These are phyloP conservation scores for Cheirogaleus major DNA, from an alignment of 2,797 vertebrate genomes.

Conservation along the genomic window DNA sequence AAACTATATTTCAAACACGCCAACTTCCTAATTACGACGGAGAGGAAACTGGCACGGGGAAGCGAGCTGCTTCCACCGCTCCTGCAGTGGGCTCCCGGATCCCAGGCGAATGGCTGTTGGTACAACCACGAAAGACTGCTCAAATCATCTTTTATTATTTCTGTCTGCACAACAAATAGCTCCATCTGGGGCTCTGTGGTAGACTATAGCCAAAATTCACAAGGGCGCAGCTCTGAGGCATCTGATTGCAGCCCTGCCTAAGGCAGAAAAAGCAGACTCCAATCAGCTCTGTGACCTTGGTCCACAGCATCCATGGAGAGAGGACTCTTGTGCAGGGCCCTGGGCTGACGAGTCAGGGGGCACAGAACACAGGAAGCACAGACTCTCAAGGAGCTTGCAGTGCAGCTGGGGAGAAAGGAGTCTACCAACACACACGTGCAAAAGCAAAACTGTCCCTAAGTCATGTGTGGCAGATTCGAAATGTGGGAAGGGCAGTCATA, in stretches of 20 bases:
- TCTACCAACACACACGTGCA: accelerated
- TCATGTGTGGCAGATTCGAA: neutral
- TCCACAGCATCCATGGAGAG: accelerated
- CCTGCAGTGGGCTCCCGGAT: neutral
- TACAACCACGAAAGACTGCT: neutral
- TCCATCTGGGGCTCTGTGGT: neutral
- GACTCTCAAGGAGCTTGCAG: neutral
- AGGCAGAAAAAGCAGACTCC: neutral
- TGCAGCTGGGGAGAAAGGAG: neutral
- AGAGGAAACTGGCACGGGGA: neutral
- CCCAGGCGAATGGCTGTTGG: neutral
- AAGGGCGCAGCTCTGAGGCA: neutral
- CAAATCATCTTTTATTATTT: constrained; percentile 9
- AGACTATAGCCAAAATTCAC: neutral
- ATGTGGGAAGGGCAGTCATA: neutral
- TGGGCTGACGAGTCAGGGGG: neutral
- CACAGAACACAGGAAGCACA: neutral
- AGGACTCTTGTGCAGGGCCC: neutral
- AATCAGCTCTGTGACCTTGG: accelerated
- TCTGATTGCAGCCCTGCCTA: neutral
- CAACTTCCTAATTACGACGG: constrained; percentile 24
- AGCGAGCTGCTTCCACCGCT: neutral
- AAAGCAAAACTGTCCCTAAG: neutral
- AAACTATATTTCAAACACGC: neutral
- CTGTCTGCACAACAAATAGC: neutral